Evolutionary conservation across 2,888 invertebrate genomes (phyloP).

Genomic region (Gryllus longicercus): DNA sequence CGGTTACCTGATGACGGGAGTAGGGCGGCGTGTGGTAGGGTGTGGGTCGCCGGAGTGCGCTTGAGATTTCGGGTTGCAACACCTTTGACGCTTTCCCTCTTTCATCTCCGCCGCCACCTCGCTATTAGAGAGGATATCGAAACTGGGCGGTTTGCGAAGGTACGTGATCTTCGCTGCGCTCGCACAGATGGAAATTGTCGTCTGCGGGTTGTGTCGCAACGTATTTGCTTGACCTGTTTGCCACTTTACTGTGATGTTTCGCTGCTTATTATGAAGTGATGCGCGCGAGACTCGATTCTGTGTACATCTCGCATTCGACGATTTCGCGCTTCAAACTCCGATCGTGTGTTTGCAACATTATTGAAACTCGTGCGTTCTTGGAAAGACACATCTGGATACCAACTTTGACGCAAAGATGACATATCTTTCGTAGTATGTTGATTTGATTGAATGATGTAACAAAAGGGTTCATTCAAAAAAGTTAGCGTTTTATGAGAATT

Average conservation of each 20-base stretch:
- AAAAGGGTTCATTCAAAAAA: no score
- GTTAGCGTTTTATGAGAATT: no score
- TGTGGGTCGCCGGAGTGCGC: neutral
- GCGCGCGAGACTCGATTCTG: no score
- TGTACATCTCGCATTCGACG: no score
- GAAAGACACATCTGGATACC: no score
- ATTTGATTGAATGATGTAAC: no score
- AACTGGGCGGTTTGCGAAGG: neutral
- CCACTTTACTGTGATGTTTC: neutral
- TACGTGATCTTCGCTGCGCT: neutral
- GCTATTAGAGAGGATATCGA: constrained; percentile 4
- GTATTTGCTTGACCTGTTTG: neutral
- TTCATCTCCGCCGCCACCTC: neutral
- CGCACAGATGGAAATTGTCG: neutral
- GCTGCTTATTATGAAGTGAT: no score
- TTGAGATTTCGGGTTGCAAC: constrained; percentile 1
- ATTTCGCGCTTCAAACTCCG: no score
- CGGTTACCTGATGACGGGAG: neutral
- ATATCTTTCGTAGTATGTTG: no score
- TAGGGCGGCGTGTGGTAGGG: neutral
- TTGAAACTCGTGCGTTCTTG: no score
- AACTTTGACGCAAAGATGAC: no score
- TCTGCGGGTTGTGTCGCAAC: neutral
- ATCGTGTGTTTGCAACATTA: no score
- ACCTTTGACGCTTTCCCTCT: neutral